These are phyloP conservation scores for Heliconius charithonia DNA, from an alignment of 2,888 invertebrate species.

Conservation along the genomic window DNA sequence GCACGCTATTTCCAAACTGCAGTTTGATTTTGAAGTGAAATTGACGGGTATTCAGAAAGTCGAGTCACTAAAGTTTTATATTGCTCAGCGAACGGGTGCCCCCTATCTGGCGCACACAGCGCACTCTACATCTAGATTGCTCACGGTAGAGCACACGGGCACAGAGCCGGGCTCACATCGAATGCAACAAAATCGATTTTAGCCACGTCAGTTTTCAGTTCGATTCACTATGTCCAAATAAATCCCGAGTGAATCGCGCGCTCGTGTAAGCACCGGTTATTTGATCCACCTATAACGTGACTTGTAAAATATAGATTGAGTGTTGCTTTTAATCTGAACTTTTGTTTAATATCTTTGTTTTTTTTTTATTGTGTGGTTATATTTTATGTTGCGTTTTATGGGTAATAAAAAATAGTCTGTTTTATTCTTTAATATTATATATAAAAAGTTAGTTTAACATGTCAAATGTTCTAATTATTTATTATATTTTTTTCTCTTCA, in stretches of 20 bases:
- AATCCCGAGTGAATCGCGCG: slow-evolving; percentile 48
- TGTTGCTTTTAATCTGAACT: slow-evolving; percentile 35
- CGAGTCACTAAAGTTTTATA: slow-evolving; percentile 45
- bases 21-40: slow-evolving; percentile 31
- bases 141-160: slow-evolving; percentile 54
- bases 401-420: too few species aligned
- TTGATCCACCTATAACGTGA: slow-evolving; percentile 47
- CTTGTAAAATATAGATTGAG: slow-evolving; percentile 39
- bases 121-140: slow-evolving; percentile 53
- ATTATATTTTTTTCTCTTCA: too few species aligned
- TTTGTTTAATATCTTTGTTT: slow-evolving; percentile 33
- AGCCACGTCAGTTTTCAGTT: slow-evolving; percentile 50
- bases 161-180: slow-evolving; percentile 49
- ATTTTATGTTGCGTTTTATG: too few species aligned
- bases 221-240: slow-evolving; percentile 51
- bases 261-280: slow-evolving; percentile 47
- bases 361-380: not conserved
- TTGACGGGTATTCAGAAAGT: slow-evolving; percentile 41
- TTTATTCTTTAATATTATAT: too few species aligned
- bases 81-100: slow-evolving; percentile 50
- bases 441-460: too few species aligned
- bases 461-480: too few species aligned
- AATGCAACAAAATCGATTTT: slow-evolving; percentile 50
- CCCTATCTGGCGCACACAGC: slow-evolving; percentile 43
- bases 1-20: not conserved